These are phyloP conservation scores for Tringa solitaria DNA, from an alignment of 2,113 vertebrate genomes.

Conservation along the genomic window DNA sequence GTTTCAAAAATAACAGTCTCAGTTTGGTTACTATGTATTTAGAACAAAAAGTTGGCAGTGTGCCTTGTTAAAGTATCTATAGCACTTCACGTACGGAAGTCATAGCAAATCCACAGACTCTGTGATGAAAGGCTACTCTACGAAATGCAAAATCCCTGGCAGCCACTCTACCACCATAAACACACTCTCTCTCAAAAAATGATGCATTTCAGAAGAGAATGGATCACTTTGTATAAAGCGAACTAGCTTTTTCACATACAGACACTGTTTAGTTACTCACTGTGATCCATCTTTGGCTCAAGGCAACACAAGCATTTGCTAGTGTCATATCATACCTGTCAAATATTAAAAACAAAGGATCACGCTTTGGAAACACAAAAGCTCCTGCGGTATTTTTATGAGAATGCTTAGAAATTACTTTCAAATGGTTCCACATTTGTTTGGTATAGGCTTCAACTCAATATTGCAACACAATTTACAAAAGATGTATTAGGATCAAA, in stretches of 20 bases:
- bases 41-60: background rate
- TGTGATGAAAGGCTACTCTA: background rate
- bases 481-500: background rate
- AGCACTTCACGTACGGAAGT: background rate
- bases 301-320: constrained; percentile 84
- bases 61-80: background rate
- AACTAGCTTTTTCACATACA: background rate
- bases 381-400: background rate
- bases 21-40: background rate
- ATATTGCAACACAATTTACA: background rate
- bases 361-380: background rate
- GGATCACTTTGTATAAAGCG: background rate
- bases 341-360: constrained; percentile 11
- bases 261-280: constrained; percentile 73
- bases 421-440: background rate
- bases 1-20: background rate
- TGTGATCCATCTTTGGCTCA: constrained; percentile 86
- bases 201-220: background rate
- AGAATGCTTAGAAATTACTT: background rate
- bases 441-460: background rate
- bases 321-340: constrained; percentile 90
- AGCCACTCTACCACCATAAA: background rate
- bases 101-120: background rate
- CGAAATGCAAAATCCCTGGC: background rate
- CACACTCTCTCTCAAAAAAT: background rate